Conservation (phyloP, 2,888 invertebrate species). For the Resseliella maxima region DNA sequence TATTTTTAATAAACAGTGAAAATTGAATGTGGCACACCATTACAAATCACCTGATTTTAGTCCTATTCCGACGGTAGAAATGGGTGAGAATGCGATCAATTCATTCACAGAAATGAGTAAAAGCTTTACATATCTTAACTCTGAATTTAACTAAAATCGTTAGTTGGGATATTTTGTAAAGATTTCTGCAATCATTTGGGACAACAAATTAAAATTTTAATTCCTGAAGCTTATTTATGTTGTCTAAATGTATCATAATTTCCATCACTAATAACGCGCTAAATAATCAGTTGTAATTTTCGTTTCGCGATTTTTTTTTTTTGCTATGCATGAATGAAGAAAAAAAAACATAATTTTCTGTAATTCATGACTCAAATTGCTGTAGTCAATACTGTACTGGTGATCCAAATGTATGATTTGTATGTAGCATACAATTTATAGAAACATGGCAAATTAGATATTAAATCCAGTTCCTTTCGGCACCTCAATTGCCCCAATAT, state of each 20-base stretch:
- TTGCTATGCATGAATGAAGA: too few species aligned
- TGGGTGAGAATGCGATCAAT: too few species aligned
- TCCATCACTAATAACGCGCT: background rate
- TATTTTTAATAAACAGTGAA: too few species aligned
- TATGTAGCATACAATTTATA: background rate
- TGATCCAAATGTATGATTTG: conserved; percentile 1
- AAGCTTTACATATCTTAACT: too few species aligned
- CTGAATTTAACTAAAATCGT: too few species aligned
- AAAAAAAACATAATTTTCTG: background rate
- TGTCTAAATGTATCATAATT: background rate
- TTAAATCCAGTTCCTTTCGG: background rate
- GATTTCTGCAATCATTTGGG: background rate
- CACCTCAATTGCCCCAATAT: background rate
- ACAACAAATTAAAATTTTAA: background rate
- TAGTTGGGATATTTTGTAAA: background rate
- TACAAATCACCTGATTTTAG: too few species aligned
- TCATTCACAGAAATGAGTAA: too few species aligned
- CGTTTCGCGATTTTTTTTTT: background rate
- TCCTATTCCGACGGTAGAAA: too few species aligned
- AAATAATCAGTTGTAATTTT: background rate
- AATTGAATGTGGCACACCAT: too few species aligned
- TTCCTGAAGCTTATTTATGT: background rate
- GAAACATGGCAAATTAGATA: conserved; percentile 32
- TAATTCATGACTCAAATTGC: background rate
- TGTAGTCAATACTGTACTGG: too few species aligned